phyloP scores from a whole-genome alignment of 2,113 vertebrate genomes.

The Hippocampus barbouri region DNA sequence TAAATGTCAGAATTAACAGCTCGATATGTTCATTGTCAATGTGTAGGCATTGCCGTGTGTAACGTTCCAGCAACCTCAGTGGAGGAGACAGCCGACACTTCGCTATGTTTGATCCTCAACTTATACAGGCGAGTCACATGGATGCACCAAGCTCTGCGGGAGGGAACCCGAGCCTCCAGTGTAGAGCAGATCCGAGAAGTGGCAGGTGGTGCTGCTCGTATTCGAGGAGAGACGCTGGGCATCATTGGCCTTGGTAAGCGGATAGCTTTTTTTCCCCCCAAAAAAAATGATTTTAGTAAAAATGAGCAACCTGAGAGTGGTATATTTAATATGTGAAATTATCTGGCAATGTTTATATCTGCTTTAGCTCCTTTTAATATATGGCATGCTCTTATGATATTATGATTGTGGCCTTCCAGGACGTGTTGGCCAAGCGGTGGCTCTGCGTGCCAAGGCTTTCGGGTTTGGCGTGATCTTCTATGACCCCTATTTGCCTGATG shows the following conservation, averaged over 20 bases:
- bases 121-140: conserved; percentile 87
- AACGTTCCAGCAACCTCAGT: conserved; percentile 85
- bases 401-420: conserved; percentile 61
- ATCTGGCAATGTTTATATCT: background rate
- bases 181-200: conserved; percentile 89
- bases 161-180: conserved; percentile 82
- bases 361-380: background rate
- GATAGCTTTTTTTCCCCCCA: background rate
- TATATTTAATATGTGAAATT: background rate
- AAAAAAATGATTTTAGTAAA: background rate
- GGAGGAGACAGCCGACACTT: conserved; percentile 88
- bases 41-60: conserved; percentile 84
- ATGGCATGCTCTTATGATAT: background rate
- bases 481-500: conserved; percentile 85
- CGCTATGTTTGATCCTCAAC: conserved; percentile 87
- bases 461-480: conserved; percentile 88
- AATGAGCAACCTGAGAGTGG: background rate
- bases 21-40: background rate
- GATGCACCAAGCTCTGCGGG: conserved; percentile 86
- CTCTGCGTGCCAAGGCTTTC: conserved; percentile 86
- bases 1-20: background rate
- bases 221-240: conserved; percentile 86
- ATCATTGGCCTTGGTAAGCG: conserved; percentile 84
- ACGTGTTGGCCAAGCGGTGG: conserved; percentile 86
- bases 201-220: conserved; percentile 86